Conservation (phyloP, 2,888 invertebrate genomes). For the Hyposoter didymator region DNA sequence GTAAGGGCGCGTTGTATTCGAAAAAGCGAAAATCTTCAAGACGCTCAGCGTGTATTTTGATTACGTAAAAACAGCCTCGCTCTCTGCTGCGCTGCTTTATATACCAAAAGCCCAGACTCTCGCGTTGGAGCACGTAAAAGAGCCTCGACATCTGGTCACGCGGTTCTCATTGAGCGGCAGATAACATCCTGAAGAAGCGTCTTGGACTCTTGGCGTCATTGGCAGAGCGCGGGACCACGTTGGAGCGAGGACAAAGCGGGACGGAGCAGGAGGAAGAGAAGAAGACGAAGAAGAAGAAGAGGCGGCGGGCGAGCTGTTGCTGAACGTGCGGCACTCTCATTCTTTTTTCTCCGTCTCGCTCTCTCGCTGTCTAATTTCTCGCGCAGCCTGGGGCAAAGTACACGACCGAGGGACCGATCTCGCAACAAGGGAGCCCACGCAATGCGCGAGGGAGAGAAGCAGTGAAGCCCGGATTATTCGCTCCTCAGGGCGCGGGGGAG, state of each 20-base stretch:
- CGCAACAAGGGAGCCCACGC: slow-evolving; percentile 53
- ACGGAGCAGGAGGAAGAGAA: neutral
- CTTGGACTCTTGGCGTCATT: slow-evolving; percentile 19
- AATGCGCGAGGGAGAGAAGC: slow-evolving; percentile 59
- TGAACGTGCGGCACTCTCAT: neutral
- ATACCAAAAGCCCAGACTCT: neutral
- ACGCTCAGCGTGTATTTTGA: neutral
- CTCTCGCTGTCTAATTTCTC: slow-evolving; percentile 26
- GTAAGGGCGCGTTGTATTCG: neutral
- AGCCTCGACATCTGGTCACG: slow-evolving; percentile 23
- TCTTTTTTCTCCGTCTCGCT: slow-evolving; percentile 5
- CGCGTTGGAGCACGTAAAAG: neutral
- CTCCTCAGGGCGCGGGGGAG: slow-evolving; percentile 57
- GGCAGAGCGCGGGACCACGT: slow-evolving; percentile 28
- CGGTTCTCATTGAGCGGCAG: neutral
- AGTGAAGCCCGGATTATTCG: slow-evolving; percentile 64
- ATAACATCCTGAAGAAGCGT: slow-evolving; percentile 17
- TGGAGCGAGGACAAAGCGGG: neutral
- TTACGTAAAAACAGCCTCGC: neutral
- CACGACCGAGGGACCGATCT: slow-evolving; percentile 51
- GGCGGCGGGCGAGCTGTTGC: neutral
- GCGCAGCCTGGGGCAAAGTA: slow-evolving; percentile 57
- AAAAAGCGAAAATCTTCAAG: neutral
- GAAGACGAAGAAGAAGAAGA: neutral
- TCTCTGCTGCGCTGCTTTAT: neutral